phyloP scores from a whole-genome alignment of 2,888 invertebrate genomes.

The Dichetophora obliterata region DNA sequence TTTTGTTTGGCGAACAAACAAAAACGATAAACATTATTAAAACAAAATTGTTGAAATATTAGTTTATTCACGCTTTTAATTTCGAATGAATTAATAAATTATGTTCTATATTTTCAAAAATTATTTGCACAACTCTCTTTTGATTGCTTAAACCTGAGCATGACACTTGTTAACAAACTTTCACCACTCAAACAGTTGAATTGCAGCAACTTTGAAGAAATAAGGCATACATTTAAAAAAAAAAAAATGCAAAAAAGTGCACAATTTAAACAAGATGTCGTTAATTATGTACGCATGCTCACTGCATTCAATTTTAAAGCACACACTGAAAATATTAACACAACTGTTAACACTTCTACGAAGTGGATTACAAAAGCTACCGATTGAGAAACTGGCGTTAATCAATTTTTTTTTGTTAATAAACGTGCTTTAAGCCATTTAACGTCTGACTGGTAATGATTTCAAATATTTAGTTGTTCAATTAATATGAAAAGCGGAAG shows the following conservation, averaged over 20 bases:
- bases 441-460: background rate
- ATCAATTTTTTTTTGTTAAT: background rate
- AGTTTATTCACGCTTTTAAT: background rate
- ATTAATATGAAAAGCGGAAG: too few species aligned
- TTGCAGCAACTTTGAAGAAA: background rate
- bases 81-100: too few species aligned
- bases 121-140: too few species aligned
- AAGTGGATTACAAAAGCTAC: background rate
- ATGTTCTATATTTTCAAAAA: too few species aligned
- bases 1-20: background rate
- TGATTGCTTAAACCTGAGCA: too few species aligned
- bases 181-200: background rate
- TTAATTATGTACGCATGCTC: conserved; percentile 10
- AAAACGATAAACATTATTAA: background rate
- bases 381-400: conserved; percentile 19
- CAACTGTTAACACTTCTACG: conserved; percentile 1
- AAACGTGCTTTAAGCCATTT: background rate
- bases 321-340: background rate
- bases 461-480: too few species aligned
- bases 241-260: background rate
- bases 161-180: background rate
- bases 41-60: background rate
- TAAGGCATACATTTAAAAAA: background rate
- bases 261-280: background rate
- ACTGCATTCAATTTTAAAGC: background rate